Conservation (phyloP, 1,140 invertebrate genomes). For the Scylla paramamosain region DNA sequence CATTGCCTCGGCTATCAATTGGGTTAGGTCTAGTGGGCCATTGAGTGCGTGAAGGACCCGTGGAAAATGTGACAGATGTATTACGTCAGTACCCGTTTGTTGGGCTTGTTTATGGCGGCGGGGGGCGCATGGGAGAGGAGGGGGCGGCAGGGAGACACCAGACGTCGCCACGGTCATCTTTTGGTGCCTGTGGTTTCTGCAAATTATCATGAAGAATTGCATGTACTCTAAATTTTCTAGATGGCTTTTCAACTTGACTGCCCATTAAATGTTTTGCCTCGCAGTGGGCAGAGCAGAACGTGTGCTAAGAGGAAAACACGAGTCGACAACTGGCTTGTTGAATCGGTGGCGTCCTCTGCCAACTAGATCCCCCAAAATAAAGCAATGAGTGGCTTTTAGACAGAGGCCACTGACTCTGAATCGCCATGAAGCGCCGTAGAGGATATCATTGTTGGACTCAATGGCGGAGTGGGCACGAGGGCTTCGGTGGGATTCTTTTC, state of each 20-base stretch:
- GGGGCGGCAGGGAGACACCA: not conserved
- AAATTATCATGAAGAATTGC: not conserved
- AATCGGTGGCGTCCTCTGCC: not conserved
- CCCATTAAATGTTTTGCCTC: no score
- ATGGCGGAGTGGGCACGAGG: conserved; percentile 66
- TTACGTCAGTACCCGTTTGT: conserved; percentile 73
- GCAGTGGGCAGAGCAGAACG: no score
- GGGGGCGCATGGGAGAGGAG: not conserved
- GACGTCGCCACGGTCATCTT: not conserved
- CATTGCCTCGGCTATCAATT: conserved; percentile 74
- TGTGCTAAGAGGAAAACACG: not conserved
- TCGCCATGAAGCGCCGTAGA: conserved; percentile 63
- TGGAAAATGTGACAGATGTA: conserved; percentile 76
- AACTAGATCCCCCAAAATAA: conserved; percentile 42
- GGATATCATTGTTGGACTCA: conserved; percentile 62
- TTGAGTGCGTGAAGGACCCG: conserved; percentile 73
- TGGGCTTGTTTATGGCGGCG: conserved; percentile 67
- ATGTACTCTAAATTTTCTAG: not conserved
- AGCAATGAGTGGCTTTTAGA: conserved; percentile 68
- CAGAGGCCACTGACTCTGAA: conserved; percentile 69
- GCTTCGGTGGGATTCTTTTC: conserved; percentile 21
- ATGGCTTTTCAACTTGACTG: not conserved
- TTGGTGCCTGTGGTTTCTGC: not conserved
- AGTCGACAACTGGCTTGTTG: not conserved
- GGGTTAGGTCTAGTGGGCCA: conserved; percentile 75